Evolutionary conservation across 2,797 vertebrate genomes (phyloP), one percentile per base, ranked within the genome.

Genomic region (Poeciliopsis turneri): DNA sequence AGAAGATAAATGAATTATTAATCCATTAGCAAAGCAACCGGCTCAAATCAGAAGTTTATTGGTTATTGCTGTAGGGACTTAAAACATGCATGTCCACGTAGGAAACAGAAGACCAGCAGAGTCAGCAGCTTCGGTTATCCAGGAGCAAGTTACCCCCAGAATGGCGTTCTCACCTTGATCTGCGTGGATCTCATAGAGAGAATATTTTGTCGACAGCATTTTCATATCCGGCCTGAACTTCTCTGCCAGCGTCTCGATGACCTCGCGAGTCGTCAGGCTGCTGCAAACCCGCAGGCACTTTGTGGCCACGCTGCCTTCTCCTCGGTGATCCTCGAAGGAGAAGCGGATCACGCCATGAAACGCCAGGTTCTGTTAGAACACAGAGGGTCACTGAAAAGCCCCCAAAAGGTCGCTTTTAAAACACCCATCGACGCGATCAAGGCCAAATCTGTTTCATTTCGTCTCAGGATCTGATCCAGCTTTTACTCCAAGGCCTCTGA

Each of bases 291-390:
- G 96, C 53, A 98, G 95, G 49, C 98, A 99, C 86, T 97, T 98
- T 5, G 98, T 98, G 78, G 97, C 97, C 53, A 97, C 96, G 77
- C 97, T 98, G 77, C 96, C 97, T 80, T 95, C 97, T 80, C 95
- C 96, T 71, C 91, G 92, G 84, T 93, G 94, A 74, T 98, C 97
- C 95, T 98, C 96, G 51, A 98, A 96, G 93, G 97, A 97, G 94
- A 98, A 98, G 77, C 97, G 96, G 96, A 98, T 97, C 78, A 98
- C 97, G 23, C 97, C 97, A 77, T 98, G 96, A 86, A 98, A 98
- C 85, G 97, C 96, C 78, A 97, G 90, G 85, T 96, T 96, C 98
- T 99, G 79, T 25, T n/a, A 74, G 47, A 82, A 81, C 64, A 90
- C 4, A 33, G 28, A 49, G 59, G 16, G 51, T 51, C 71, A 18